Evolutionary conservation across 2,888 invertebrate species (phyloP).

Genomic region (Nephrotoma guestfalica): DNA sequence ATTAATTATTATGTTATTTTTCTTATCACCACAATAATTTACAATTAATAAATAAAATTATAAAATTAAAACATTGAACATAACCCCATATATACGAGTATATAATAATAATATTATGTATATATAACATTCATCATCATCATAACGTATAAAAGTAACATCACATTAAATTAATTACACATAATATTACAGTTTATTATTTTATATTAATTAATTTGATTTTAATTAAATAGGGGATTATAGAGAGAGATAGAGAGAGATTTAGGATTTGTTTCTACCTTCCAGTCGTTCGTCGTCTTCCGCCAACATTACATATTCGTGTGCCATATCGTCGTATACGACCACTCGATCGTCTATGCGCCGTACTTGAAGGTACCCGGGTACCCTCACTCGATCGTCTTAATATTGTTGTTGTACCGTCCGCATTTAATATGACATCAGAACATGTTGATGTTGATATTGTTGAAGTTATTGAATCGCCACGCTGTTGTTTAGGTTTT

Average conservation of each 20-base stretch:
- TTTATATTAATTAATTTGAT: neutral
- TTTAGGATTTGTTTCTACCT: conserved; percentile 20
- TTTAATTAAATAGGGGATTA: neutral
- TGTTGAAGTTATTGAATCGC: conserved; percentile 24
- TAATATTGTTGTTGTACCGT: conserved; percentile 19
- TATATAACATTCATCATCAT: neutral
- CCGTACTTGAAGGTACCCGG: conserved; percentile 15
- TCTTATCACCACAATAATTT: neutral
- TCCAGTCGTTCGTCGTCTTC: conserved; percentile 31
- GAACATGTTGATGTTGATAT: conserved; percentile 30
- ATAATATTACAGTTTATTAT: neutral
- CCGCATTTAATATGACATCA: conserved; percentile 18
- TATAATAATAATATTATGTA: neutral
- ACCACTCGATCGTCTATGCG: conserved; percentile 27
- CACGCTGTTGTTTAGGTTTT: conserved; percentile 12
- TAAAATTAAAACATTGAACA: neutral
- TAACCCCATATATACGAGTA: neutral
- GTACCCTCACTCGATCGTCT: conserved; percentile 29
- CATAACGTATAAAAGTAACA: neutral
- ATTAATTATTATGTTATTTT: neutral
- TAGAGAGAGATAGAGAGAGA: neutral
- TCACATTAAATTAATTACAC: neutral
- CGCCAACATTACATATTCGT: conserved; percentile 30
- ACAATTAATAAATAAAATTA: neutral
- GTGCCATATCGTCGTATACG: conserved; percentile 27